Conservation (phyloP, 2,888 invertebrate genomes). For the Pimpla rufipes region DNA sequence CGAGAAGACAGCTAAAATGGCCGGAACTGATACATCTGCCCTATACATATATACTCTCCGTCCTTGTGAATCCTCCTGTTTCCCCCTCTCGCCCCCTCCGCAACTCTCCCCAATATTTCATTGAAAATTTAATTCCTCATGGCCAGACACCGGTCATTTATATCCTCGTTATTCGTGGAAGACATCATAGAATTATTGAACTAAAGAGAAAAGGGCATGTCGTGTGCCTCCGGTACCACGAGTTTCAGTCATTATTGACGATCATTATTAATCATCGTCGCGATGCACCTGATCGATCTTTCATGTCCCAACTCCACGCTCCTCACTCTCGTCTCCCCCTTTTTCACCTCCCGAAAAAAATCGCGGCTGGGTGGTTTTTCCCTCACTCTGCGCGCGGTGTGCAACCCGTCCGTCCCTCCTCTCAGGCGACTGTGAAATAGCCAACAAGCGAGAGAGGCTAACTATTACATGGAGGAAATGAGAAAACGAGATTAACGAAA, state of each 20-base stretch:
- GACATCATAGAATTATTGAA: conserved; percentile 27
- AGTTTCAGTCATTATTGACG: conserved; percentile 5
- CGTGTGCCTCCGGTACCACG: background rate
- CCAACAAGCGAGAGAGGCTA: background rate
- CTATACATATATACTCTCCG: conserved; percentile 26
- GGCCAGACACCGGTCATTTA: conserved; percentile 37
- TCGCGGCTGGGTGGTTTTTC: background rate
- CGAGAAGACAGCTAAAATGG: background rate
- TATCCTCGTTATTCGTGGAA: conserved; percentile 42
- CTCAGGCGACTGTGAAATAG: background rate
- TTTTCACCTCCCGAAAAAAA: background rate
- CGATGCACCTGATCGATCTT: conserved; percentile 15
- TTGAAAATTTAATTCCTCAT: conserved; percentile 34
- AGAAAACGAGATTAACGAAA: conserved; percentile 3
- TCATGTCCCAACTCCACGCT: background rate
- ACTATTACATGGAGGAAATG: background rate
- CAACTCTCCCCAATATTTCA: conserved; percentile 15
- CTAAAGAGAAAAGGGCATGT: conserved; percentile 2
- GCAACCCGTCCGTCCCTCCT: background rate
- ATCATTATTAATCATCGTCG: background rate
- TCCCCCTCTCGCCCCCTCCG: conserved; percentile 2
- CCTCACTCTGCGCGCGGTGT: background rate
- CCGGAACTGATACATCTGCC: conserved; percentile 32
- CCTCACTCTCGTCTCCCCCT: background rate
- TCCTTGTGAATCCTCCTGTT: conserved; percentile 38